Conservation (phyloP, 92 coral and sea anemone genomes). For the Phymanthus crucifer region DNA sequence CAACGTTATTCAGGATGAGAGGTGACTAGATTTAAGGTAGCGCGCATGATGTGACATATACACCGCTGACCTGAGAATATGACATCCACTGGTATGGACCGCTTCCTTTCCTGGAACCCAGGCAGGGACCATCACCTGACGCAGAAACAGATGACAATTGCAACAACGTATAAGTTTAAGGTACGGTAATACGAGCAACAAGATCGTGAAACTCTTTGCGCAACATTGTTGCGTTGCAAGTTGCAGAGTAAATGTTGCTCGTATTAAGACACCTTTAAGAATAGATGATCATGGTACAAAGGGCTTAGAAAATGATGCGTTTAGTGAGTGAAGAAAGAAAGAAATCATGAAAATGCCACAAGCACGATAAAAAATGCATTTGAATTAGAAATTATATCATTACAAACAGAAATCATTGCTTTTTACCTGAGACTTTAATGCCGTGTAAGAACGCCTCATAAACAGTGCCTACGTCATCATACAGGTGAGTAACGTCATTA, state of each 20-base stretch:
- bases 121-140: slow-evolving; percentile 79
- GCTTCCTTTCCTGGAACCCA: slow-evolving; percentile 69
- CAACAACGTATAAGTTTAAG: background rate
- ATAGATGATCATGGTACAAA: background rate
- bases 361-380: too few relatives aligned
- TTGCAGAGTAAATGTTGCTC: too few relatives aligned
- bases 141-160: background rate
- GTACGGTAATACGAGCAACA: too few relatives aligned
- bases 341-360: too few relatives aligned
- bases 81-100: slow-evolving; percentile 76
- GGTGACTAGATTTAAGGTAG: background rate
- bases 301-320: background rate
- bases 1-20: too few relatives aligned
- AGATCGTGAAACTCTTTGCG: too few relatives aligned
- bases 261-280: too few relatives aligned
- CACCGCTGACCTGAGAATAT: slow-evolving; percentile 68
- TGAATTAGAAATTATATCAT: background rate
- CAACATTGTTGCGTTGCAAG: too few relatives aligned
- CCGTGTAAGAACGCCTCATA: slow-evolving; percentile 89
- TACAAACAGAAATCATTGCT: background rate
- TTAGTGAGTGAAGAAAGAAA: too few relatives aligned
- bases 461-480: slow-evolving; percentile 78
- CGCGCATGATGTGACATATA: background rate
- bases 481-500: slow-evolving; percentile 52
- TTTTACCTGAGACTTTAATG: slow-evolving; percentile 67